These are phyloP conservation scores for Catamblyrhynchus diadema DNA, from an alignment of 2,797 vertebrate genomes.

Conservation along the genomic window DNA sequence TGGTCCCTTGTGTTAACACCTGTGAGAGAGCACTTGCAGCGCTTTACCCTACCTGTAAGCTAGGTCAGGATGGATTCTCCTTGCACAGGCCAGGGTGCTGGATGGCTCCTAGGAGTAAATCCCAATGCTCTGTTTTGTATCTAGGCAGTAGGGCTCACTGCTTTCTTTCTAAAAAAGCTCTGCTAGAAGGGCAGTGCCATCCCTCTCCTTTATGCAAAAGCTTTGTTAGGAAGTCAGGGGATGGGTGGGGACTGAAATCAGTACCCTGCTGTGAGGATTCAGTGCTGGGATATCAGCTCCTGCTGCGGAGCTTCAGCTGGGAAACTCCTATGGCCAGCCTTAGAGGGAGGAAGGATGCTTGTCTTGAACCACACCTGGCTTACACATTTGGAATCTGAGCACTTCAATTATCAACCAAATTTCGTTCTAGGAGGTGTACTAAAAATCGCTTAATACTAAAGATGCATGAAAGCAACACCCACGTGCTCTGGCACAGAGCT, in stretches of 20 bases:
- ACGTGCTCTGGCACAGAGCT: not conserved
- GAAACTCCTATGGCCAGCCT: rapidly evolving
- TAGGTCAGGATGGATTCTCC: not conserved
- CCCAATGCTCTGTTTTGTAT: not conserved
- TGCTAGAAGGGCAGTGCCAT: not conserved
- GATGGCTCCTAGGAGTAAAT: not conserved
- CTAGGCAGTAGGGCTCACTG: not conserved
- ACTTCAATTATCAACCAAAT: not conserved
- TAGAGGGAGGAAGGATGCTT: not conserved
- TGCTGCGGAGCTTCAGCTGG: not conserved
- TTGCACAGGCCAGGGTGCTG: not conserved
- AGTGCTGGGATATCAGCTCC: not conserved
- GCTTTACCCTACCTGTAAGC: not conserved
- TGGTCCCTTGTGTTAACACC: not conserved
- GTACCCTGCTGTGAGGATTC: not conserved
- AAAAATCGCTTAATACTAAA: not conserved
- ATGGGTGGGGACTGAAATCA: not conserved
- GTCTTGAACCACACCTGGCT: not conserved
- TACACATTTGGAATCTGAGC: not conserved
- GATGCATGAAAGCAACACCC: not conserved
- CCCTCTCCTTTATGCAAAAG: not conserved
- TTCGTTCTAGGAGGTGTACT: not conserved
- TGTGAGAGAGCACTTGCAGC: not conserved
- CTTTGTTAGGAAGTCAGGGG: not conserved
- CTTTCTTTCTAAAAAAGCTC: not conserved